Base-by-base conservation (phyloP, 1,140 invertebrate species). In the Anagrus nilaparvatae region DNA sequence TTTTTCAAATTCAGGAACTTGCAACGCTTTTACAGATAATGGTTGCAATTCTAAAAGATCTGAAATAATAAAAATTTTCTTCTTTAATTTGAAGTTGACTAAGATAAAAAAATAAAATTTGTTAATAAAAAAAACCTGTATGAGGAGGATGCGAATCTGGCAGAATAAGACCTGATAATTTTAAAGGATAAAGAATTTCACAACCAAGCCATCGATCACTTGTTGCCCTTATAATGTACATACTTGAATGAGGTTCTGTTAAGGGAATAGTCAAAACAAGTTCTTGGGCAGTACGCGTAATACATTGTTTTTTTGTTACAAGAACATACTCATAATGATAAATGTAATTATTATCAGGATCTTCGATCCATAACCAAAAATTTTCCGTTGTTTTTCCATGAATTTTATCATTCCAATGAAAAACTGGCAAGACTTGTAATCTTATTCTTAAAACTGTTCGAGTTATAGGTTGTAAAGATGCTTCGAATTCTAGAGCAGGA, bases 351-450 rank as follows among this genome's bases (percentile, higher is more conserved):
- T 75, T 86, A 10, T 90, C 84, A 0, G 92, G 84, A 69, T 99
- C 93, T 69, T 97, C 94, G 12, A 99, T 84, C 91, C 95, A 97
- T 36, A 99, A 79, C 88, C 92, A 98, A 67, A 97, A 99, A 3
- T 84, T 76, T 67, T 98, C 90, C 1, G 83, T 76, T 8, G 74
- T 78, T 61, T 82, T 85, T 1, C 94, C 92, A 60, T 97, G 92
- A 40, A 90, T 70, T 47, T 75, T 78, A 56, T 92, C 87, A 59
- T 90, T 89, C 91, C 92, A 97, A 32, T 71, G 77, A 60, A 99
- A 99, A 45, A 82, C 77, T 1, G 95, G 79, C 40, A 62, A 79
- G 8, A 99, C 81, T 30, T 73, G 76, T 10, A 98, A 71, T 30
- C 81, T 79, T 47, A 99, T 86, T 54, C 89, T 76, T 4, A 99